Evolutionary conservation across 2,113 vertebrate genomes (phyloP).

Genomic region (Leptosomus discolor): DNA sequence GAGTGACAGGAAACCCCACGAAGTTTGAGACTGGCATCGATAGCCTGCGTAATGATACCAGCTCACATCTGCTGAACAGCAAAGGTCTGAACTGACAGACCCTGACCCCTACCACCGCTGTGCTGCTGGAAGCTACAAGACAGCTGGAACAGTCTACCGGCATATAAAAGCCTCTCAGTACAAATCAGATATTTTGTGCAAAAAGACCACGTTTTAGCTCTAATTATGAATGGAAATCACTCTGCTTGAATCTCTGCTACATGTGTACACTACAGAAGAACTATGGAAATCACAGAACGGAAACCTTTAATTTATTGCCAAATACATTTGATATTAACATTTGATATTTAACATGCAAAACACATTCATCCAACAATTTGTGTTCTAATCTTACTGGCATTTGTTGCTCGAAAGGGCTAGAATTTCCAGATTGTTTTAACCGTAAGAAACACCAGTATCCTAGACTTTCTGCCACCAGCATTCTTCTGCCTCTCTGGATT

Average conservation of each 20-base stretch:
- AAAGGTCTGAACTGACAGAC: background rate
- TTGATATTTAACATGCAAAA: background rate
- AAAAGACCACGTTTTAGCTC: background rate
- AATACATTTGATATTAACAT: background rate
- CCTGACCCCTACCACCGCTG: background rate
- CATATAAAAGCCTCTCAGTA: background rate
- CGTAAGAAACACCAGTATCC: background rate
- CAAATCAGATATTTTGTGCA: background rate
- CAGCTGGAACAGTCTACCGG: background rate
- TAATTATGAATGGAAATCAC: background rate
- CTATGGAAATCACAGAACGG: background rate
- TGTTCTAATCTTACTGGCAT: background rate
- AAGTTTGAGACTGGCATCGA: background rate
- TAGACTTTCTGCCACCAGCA: slow-evolving; percentile 32
- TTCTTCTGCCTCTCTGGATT: slow-evolving; percentile 54
- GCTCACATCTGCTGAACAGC: background rate
- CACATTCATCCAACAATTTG: background rate
- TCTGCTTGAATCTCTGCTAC: background rate
- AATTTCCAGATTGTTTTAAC: background rate
- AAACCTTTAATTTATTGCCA: background rate
- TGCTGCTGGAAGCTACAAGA: background rate
- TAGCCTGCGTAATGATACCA: background rate
- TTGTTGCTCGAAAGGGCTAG: background rate
- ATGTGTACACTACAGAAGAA: background rate
- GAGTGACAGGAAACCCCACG: background rate